Base-by-base conservation (phyloP, 2,113 vertebrate species). In the Spizaetus ornatus region DNA sequence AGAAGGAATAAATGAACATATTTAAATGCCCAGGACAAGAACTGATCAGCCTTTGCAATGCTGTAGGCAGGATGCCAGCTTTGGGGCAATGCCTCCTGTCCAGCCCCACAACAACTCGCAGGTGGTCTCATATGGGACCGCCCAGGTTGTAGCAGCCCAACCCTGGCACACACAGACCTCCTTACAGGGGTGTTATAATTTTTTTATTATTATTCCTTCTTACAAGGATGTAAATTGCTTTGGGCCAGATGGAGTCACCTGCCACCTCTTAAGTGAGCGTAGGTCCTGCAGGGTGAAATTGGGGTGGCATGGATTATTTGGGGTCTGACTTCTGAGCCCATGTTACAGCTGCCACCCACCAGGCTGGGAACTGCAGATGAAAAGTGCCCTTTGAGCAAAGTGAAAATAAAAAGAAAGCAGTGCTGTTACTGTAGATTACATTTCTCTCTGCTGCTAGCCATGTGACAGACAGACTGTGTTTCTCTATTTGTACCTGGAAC, bases 401-500 rank as follows among this genome's bases (percentile, higher is more conserved):
- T 84, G 88, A 93, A 91, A 96, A 97, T 96, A 59, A 90, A 94
- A 90, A 94, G 93, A 77, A 90, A 91, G 87, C 70, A 86, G 63
- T 16, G 66, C 87, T 96, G 92, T 69, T 96, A 16, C 93, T 95
- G 91, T 40, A 95, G 91, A 97, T 95, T 97, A 78, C 97, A 91
- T 95, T 95, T 96, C 90, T 96, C 86, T 82, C 73, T 96, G 93
- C 92, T 95, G 94, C 95, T 58, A 94, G 94, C 94, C 93, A 95
- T 95, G 95, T 97, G 96, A 95, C 88, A 96, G 95, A 96, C 95
- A 97, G 96, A 43, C 96, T 83, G 71, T 48, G 82, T 80, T 95
- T 97, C 93, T 96, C 94, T 63, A 94, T 97, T 97, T 95, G 95
- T 97, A 97, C 97, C 94, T 95, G 94, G 91, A 95, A 97, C 4